Evolutionary conservation across 2,113 vertebrate genomes (phyloP).

Genomic region (Anarrhichthys ocellatus): DNA sequence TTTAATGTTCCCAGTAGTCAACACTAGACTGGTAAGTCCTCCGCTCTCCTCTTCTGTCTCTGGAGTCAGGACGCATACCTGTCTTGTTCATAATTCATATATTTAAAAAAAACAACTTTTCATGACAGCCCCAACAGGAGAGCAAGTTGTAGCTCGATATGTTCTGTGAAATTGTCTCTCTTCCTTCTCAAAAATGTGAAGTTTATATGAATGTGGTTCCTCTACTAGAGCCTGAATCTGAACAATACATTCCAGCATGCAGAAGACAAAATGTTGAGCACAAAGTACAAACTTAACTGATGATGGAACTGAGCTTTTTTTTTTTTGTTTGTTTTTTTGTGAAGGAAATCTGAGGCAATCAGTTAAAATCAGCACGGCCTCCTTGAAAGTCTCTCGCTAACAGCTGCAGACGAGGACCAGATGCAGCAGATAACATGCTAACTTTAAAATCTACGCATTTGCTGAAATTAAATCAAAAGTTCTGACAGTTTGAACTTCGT

Average conservation of each 20-base stretch:
- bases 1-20: constrained; percentile 96
- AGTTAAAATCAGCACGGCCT: not conserved
- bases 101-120: not conserved
- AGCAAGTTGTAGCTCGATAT: not conserved
- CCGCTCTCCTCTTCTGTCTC: not conserved
- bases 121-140: not conserved
- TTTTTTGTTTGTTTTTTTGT: not conserved
- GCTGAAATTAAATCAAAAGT: not conserved
- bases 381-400: not conserved
- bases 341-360: not conserved
- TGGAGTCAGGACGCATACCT: not conserved
- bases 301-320: not conserved
- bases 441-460: constrained; percentile 14
- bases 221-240: not conserved
- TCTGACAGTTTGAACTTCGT: not conserved
- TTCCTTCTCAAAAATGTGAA: not conserved
- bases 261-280: not conserved
- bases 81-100: not conserved
- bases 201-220: not conserved
- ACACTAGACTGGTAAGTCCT: constrained; percentile 93
- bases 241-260: not conserved
- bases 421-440: not conserved
- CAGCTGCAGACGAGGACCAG: not conserved
- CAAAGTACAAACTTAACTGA: not conserved
- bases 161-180: constrained; percentile 2